Base-by-base conservation (phyloP, 2,797 vertebrate genomes). In the Spheniscus humboldti region DNA sequence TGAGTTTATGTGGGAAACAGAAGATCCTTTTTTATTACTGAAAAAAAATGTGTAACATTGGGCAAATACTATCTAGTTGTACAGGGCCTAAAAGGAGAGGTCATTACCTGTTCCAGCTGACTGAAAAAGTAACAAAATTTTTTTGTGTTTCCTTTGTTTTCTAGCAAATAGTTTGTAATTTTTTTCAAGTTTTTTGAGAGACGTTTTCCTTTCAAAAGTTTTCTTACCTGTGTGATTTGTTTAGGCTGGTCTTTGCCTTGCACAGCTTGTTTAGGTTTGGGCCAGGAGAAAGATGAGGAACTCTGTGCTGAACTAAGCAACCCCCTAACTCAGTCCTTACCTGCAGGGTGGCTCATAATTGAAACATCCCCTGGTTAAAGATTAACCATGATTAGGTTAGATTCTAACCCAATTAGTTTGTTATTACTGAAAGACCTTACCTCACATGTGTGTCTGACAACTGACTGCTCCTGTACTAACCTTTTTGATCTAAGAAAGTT, bases 21-120 rank as follows among this genome's bases (percentile, higher is more conserved):
- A 53, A 59, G 24, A 74, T 18, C 4, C 14, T 19, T 57, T 47
- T 60, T 57, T 53, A 64, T 22, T n/a, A 72, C 7, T 9, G 6
- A 35, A 59, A 77, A 56, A 64, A 35, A 4, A 9, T 0, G 1
- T 17, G 0, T 4, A 55, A 35, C 12, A 41, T 7, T n/a, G 14
- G 74, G 19, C 41, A 82, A 94, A 66, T 48, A 39, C 33, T 41
- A 31, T 7, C 0, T 1, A 28, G 19, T 30, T 55, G n/a, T 43
- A 56, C 0, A n/a, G 15, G 9, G 9, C 18, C 75, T 55, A 45
- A 59, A 60, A 78, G 9, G 23, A 85, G 25, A 87, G 5, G 9
- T 23, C 39, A 64, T 30, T 18, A 66, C 13, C 33, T 19, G 10
- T 35, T 71, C 48, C 39, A 68, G 31, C 37, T 60, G 53, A 78